Evolutionary conservation across 2,797 vertebrate genomes (phyloP).

Genomic region (Distichodus sexfasciatus): DNA sequence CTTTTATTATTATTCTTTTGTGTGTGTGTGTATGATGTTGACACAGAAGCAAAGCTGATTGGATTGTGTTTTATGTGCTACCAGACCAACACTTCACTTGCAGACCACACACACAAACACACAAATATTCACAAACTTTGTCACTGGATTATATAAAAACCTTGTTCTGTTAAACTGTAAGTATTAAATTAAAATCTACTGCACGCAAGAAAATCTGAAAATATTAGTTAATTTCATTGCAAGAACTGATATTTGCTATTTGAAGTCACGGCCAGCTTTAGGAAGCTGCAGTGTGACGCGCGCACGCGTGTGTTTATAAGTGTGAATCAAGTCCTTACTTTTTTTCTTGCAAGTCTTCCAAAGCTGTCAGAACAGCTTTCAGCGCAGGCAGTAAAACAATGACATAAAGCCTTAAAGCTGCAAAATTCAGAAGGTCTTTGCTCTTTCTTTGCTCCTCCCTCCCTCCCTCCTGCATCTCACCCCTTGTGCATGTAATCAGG

Average conservation of each 20-base stretch:
- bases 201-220: too few relatives aligned
- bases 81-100: constrained; percentile 4
- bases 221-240: too few relatives aligned
- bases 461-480: background rate
- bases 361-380: too few relatives aligned
- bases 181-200: too few relatives aligned
- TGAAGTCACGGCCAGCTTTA: too few relatives aligned
- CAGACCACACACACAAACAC: background rate
- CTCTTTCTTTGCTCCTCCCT: background rate
- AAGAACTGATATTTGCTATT: too few relatives aligned
- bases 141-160: background rate
- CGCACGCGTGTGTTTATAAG: too few relatives aligned
- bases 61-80: constrained; percentile 49
- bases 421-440: background rate
- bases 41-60: constrained; percentile 35
- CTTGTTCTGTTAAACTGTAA: background rate
- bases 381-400: too few relatives aligned
- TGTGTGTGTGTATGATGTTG: constrained; percentile 23
- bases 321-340: too few relatives aligned
- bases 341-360: too few relatives aligned
- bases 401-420: background rate
- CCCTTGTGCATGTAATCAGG: constrained; percentile 27
- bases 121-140: background rate
- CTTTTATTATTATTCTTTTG: constrained; percentile 14
- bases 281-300: too few relatives aligned